phyloP scores from a whole-genome alignment of 2,888 invertebrate species.

The Balanococcus diminutus region DNA sequence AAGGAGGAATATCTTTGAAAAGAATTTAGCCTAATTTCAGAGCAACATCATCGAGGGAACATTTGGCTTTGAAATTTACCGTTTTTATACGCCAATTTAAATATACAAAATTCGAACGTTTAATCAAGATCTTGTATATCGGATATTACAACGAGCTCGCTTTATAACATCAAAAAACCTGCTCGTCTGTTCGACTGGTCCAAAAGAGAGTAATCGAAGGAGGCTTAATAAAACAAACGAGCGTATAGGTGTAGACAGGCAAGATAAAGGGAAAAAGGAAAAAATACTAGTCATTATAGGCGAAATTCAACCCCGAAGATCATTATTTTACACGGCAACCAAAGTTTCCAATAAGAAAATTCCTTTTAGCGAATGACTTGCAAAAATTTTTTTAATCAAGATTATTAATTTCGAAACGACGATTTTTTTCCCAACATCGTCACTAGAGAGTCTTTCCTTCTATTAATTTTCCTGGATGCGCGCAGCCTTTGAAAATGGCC shows the following conservation, averaged over 20 bases:
- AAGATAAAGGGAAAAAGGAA: background rate
- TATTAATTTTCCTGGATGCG: background rate
- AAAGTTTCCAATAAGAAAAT: slow-evolving; percentile 36
- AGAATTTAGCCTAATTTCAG: background rate
- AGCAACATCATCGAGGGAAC: background rate
- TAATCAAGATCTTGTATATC: background rate
- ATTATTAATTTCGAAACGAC: slow-evolving; percentile 37
- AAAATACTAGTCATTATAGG: background rate
- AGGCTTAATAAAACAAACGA: background rate
- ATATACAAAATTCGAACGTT: background rate
- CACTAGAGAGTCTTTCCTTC: background rate
- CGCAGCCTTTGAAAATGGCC: slow-evolving; percentile 8
- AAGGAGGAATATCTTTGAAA: background rate
- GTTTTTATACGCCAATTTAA: background rate
- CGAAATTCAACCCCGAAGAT: background rate
- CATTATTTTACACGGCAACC: slow-evolving; percentile 18
- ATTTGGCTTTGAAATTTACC: background rate
- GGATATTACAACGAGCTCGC: background rate
- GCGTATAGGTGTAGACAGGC: background rate
- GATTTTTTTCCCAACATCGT: slow-evolving; percentile 7
- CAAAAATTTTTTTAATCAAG: slow-evolving; percentile 45
- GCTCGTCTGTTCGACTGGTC: background rate
- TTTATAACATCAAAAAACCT: background rate
- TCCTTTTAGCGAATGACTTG: slow-evolving; percentile 32
- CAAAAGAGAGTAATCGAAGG: background rate